Evolutionary conservation across 2,888 invertebrate species (phyloP), one percentile per base, ranked within the genome.

Genomic region (Diarsia mendica): DNA sequence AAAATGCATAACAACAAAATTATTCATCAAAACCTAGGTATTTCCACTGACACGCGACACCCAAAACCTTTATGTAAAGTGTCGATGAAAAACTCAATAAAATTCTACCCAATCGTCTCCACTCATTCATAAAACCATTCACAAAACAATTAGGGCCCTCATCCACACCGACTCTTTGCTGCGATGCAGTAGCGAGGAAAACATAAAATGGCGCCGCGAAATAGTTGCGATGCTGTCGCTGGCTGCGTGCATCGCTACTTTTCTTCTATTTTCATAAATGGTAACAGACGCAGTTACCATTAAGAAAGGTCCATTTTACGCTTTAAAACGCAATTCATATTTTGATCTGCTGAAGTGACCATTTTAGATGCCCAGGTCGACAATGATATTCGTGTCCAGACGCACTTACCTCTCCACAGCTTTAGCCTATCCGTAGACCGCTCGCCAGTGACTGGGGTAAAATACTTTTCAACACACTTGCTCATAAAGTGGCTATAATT

Each of bases 91-190:
- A 68, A 20, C 39, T 53, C 48, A 67, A 58, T 70, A 64, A 73
- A 67, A 63, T 55, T n/a, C 46, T 46, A 83, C 58, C n/a, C n/a
- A 67, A 69, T 39, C 58, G 74, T 53, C 23, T 60, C 69, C 61
- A 87, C 73, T 85, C 84, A 85, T 77, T 77, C 83, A 85, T 72
- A 72, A 55, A 55, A 23, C 23, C 15, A 28, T 39, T 63, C 33
- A 58, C 58, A n/a, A 74, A 87, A 85, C 68, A 61, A 75, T 75
- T 81, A 15, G 1, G 15, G 28, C 15, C 8, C 58, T 28, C 58
- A 58, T 28, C 15, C 15, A 58, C 28, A 8, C 15, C 8, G 28
- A 28, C 23, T 3, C 15, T 55, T 13, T 23, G 1, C 39, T 8
- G 39, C 39, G 8, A 28, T 53, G n/a, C 39, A 39, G 39, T 39